Base-by-base conservation (phyloP, 64 coral and sea anemone species). In the Montipora efflorescens region DNA sequence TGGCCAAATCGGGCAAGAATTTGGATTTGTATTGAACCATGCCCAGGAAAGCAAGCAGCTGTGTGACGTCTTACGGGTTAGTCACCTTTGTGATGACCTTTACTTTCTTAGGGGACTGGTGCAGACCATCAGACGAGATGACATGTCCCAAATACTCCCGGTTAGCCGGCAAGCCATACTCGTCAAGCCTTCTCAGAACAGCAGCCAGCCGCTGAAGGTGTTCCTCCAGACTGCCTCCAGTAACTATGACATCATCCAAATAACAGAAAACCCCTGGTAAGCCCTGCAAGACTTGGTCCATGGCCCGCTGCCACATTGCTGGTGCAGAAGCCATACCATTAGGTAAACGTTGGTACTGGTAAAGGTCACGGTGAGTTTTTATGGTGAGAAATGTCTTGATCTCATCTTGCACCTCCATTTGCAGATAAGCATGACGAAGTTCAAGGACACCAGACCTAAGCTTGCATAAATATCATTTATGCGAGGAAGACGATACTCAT, bases 71-170 rank as follows among this genome's bases (percentile, higher is more conserved):
- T 46, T 90, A 20, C 5, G 89, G 89, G 25, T 18, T 75, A 1
- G 87, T 71, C 28, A 89, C 44, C 4, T 80, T 43, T 0, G 58
- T 16, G 7, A 77, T 48, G 2, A 77, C 77, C 46, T 90, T 81
- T 9, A 70, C 62, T 43, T 90, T 90, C 45, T 90, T 90, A 18
- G 58, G 75, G 12, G 89, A 90, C 62, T 80, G 58, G 4, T 67
- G 57, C 1, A 90, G 77, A 14, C 77, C 89, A 1, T 36, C 36
- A 52, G 89, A 25, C 49, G 78, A 91, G 22, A 91, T 91, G 13
- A 91, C 48, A 53, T 90, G 88, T 7, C 78, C 78, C 4, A 80
- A 18, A 12, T 91, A 91, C 48, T 91, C 89, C 5, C 89, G 59
- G 78, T 81, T 91, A 28, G 79, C 89, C 53, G 18, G 81, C 78